These are phyloP conservation scores for Grapholita molesta DNA, from an alignment of 1,140 invertebrate species.

Conservation along the genomic window DNA sequence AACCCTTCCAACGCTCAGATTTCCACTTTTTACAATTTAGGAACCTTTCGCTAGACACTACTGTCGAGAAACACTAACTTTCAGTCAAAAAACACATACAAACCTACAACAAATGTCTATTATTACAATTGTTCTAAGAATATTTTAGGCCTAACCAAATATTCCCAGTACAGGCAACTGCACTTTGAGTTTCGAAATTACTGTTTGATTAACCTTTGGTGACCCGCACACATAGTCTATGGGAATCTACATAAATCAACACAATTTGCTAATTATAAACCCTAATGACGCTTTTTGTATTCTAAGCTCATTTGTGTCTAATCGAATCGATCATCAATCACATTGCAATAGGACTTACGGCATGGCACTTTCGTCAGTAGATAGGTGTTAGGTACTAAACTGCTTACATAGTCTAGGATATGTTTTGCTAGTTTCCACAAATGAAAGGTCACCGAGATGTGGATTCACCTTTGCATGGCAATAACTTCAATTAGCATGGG, in stretches of 20 bases:
- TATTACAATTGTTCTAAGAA: too few relatives aligned
- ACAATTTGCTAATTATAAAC: neutral
- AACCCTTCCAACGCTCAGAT: too few relatives aligned
- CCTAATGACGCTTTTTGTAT: slow-evolving; percentile 11
- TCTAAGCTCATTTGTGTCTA: slow-evolving; percentile 1
- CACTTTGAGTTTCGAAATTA: neutral
- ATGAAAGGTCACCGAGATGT: slow-evolving; percentile 32
- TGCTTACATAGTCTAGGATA: neutral
- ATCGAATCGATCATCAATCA: slow-evolving; percentile 6
- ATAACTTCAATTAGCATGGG: slow-evolving; percentile 58
- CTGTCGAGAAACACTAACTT: too few relatives aligned
- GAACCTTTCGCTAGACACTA: too few relatives aligned
- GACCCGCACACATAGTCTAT: neutral
- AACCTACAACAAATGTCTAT: too few relatives aligned
- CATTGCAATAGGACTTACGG: neutral
- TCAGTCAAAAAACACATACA: too few relatives aligned
- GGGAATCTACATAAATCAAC: neutral
- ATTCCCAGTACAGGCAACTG: neutral
- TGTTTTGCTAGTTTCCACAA: slow-evolving; percentile 36
- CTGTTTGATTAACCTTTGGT: neutral
- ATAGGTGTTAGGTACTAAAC: neutral
- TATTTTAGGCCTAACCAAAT: too few relatives aligned
- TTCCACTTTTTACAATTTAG: too few relatives aligned
- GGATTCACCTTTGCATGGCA: slow-evolving; percentile 29
- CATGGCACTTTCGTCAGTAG: neutral